Evolutionary conservation across 2,797 vertebrate genomes (phyloP).

Genomic region (Darevskia nairensis): DNA sequence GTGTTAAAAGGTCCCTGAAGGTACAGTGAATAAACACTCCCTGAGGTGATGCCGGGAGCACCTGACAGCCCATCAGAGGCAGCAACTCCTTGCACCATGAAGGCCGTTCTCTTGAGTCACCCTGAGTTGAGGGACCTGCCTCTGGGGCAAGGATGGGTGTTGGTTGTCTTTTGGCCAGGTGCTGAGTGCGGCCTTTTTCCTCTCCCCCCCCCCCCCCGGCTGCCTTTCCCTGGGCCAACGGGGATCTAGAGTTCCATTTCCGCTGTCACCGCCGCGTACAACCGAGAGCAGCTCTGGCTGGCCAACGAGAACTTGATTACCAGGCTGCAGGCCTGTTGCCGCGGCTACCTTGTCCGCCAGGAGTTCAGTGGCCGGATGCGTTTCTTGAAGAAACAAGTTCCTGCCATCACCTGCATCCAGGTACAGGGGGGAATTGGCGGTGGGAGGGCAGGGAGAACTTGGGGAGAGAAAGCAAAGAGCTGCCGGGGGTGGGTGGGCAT

Average conservation of each 20-base stretch:
- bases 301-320: conserved; percentile 93
- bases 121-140: no score
- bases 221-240: fast-evolving
- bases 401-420: conserved; percentile 94
- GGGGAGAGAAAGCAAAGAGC: not conserved
- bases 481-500: no score
- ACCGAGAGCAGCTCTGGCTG: conserved; percentile 95
- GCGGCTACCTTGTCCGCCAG: conserved; percentile 90
- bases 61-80: no score
- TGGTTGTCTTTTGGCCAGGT: no score
- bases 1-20: no score
- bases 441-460: not conserved
- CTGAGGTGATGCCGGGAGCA: no score
- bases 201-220: not conserved
- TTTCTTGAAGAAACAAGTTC: conserved; percentile 90
- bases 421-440: conserved; percentile 68
- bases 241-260: conserved; percentile 88
- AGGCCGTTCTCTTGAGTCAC: no score
- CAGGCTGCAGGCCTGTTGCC: conserved; percentile 92
- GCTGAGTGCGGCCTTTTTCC: no score
- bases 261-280: conserved; percentile 94
- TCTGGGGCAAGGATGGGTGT: no score
- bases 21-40: no score
- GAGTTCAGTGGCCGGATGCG: conserved; percentile 84
- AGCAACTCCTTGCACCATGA: not conserved